Percentiles rank a stretch among this genome's conserved stretches.
phyloP scores from a whole-genome alignment of 2,797 vertebrate species.

The Eospalax fontanierii region DNA sequence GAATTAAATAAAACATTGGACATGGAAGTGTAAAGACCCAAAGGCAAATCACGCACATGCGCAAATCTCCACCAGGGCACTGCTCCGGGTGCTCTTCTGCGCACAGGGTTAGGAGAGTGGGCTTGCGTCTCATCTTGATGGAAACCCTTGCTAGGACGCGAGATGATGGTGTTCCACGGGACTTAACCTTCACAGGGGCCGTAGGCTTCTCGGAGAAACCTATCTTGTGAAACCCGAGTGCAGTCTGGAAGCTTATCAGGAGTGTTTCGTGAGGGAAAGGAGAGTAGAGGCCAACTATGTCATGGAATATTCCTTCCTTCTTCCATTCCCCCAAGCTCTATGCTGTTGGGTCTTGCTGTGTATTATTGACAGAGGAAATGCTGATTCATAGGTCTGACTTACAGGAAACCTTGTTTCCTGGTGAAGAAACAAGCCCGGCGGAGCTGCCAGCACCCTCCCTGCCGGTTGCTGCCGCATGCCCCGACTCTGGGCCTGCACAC shows the following conservation, averaged over 20 bases:
- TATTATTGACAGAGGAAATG: slow-evolving; percentile 87
- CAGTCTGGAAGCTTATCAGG: slow-evolving; percentile 74
- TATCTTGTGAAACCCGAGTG: slow-evolving; percentile 68
- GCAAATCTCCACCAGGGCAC: background rate
- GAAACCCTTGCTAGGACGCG: background rate
- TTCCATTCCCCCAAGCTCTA: slow-evolving; percentile 73
- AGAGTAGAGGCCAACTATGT: slow-evolving; percentile 72
- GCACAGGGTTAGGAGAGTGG: background rate
- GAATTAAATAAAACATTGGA: slow-evolving; percentile 24
- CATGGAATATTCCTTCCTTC: slow-evolving; percentile 87
- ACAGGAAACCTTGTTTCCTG: slow-evolving; percentile 88
- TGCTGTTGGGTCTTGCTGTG: slow-evolving; percentile 77
- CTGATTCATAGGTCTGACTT: slow-evolving; percentile 88
- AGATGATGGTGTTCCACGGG: background rate
- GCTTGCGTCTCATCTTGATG: background rate
- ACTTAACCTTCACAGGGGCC: background rate
- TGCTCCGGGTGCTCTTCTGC: background rate
- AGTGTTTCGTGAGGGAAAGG: slow-evolving; percentile 63
- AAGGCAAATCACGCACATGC: background rate
- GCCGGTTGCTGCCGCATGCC: slow-evolving; percentile 67
- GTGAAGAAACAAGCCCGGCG: slow-evolving; percentile 84
- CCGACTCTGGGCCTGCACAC: slow-evolving; percentile 59
- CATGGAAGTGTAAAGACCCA: background rate
- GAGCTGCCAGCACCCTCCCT: slow-evolving; percentile 67
- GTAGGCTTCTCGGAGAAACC: slow-evolving; percentile 52